These are phyloP conservation scores for Diadema setosum DNA, from an alignment of 35 echinoderm and acorn worm species.

Conservation along the genomic window DNA sequence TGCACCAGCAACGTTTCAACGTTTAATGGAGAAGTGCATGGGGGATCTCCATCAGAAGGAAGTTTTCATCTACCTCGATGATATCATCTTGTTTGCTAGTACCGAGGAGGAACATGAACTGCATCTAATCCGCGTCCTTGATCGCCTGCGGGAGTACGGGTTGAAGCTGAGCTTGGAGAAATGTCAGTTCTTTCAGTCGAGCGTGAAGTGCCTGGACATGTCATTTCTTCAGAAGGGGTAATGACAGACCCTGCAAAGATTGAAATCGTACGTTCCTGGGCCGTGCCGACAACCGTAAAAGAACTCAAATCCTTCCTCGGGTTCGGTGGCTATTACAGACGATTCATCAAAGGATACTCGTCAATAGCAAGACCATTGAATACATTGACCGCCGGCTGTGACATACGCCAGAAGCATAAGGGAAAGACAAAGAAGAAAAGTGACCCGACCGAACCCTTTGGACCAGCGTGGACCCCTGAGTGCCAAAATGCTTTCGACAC, in stretches of 20 bases:
- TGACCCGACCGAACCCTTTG: background rate
- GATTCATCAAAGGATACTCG: slow-evolving; percentile 51
- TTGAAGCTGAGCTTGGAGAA: slow-evolving; percentile 25
- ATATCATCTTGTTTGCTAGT: slow-evolving; percentile 50
- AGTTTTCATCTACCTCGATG: slow-evolving; percentile 50
- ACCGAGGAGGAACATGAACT: slow-evolving; percentile 34
- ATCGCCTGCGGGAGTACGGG: slow-evolving; percentile 12
- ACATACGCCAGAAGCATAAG: background rate
- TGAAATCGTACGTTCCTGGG: slow-evolving; percentile 39
- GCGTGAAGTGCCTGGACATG: slow-evolving; percentile 35
- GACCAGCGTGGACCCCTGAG: background rate
- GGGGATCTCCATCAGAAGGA: slow-evolving; percentile 20
- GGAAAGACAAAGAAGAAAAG: background rate
- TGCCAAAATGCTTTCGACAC: slow-evolving; percentile 36
- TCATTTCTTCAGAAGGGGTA: slow-evolving; percentile 46
- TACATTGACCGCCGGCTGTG: background rate
- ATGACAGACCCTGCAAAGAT: slow-evolving; percentile 51
- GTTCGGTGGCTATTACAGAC: slow-evolving; percentile 70
- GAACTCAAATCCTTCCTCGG: slow-evolving; percentile 74
- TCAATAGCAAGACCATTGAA: slow-evolving; percentile 54
- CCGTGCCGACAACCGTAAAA: slow-evolving; percentile 26
- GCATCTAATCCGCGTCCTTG: slow-evolving; percentile 15
- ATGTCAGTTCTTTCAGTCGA: slow-evolving; percentile 12
- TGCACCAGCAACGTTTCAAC: too few species aligned
- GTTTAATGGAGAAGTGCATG: slow-evolving; percentile 53